Conservation (phyloP, 1,140 invertebrate species). For the Scaptodrosophila lebanonensis region DNA sequence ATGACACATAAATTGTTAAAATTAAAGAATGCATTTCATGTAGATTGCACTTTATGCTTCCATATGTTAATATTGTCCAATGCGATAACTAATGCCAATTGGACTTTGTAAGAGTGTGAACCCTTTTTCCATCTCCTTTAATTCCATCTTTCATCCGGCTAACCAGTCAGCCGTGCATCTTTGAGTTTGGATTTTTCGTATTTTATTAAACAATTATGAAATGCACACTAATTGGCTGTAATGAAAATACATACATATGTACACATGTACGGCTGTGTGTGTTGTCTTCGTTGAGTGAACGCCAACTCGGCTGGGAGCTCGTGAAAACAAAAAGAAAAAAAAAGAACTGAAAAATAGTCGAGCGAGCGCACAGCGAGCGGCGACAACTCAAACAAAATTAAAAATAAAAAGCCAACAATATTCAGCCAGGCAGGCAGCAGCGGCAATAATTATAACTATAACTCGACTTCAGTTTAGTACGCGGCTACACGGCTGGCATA, state of each 20-base stretch:
- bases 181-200: constrained; percentile 19
- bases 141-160: too few species aligned
- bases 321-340: constrained; percentile 2
- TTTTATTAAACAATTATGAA: constrained; percentile 76
- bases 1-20: constrained; percentile 18
- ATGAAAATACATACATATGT: constrained; percentile 54
- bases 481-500: constrained; percentile 49
- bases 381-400: constrained; percentile 38
- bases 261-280: background rate
- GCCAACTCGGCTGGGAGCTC: background rate
- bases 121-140: too few species aligned
- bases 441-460: constrained; percentile 75
- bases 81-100: too few species aligned
- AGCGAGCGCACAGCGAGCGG: background rate
- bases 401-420: constrained; percentile 48
- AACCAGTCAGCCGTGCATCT: constrained; percentile 13
- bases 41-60: constrained; percentile 37
- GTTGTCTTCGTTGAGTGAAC: too few species aligned
- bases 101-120: too few species aligned
- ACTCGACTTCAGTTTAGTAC: constrained; percentile 65
- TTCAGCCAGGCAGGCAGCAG: constrained; percentile 21
- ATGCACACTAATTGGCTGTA: constrained; percentile 76
- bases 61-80: too few species aligned
- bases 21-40: constrained; percentile 14
- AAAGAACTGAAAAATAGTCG: too few species aligned